phyloP scores from a whole-genome alignment of 2,888 invertebrate species.

The Autographa pulchrina region DNA sequence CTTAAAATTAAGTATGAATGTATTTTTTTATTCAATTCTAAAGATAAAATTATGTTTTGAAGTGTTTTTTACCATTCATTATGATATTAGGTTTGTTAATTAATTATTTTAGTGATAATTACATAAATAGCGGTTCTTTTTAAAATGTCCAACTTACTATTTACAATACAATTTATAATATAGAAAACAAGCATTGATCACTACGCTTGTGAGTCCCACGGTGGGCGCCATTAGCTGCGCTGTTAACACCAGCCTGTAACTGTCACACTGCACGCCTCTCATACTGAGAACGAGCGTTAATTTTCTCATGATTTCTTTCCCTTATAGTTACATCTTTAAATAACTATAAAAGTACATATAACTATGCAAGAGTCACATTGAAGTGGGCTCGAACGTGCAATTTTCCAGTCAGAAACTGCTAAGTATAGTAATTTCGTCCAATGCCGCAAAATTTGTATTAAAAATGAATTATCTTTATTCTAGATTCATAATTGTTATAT shows the following conservation, averaged over 20 bases:
- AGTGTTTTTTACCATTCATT: background rate
- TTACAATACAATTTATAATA: too few relatives aligned
- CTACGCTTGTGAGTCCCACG: background rate
- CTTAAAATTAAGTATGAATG: background rate
- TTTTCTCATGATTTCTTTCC: too few relatives aligned
- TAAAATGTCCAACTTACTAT: too few relatives aligned
- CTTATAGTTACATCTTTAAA: too few relatives aligned
- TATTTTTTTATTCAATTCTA: background rate
- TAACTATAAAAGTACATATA: too few relatives aligned
- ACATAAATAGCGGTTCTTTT: too few relatives aligned
- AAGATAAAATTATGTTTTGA: background rate
- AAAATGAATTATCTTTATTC: conserved; percentile 19
- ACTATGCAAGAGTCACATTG: background rate
- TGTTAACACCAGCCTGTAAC: conserved; percentile 5
- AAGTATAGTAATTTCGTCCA: background rate
- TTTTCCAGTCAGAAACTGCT: background rate
- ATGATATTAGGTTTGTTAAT: background rate
- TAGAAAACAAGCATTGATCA: background rate
- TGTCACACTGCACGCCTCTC: background rate
- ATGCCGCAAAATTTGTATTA: background rate
- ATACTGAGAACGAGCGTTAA: background rate
- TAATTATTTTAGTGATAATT: background rate
- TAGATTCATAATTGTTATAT: conserved; percentile 25
- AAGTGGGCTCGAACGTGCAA: background rate
- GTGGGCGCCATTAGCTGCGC: background rate